A percentile compares a stretch with the other conserved stretches of the same genome.
These are phyloP conservation scores for Halichondria panicea DNA, from an alignment of 37 sponge, comb jelly and placozoan genomes.

Conservation along the genomic window DNA sequence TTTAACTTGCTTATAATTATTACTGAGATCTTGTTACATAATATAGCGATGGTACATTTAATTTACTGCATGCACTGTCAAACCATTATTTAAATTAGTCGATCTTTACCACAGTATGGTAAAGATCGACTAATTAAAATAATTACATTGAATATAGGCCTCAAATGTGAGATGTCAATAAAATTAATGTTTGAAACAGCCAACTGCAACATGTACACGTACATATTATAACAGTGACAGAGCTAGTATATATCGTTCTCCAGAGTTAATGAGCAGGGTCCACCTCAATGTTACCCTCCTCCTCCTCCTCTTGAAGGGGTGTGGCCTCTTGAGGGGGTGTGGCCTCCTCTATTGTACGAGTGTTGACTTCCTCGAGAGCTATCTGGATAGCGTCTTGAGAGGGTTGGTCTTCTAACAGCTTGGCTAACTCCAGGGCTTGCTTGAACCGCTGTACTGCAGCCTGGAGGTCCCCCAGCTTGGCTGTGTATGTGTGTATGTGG, in stretches of 20 bases:
- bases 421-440: slow-evolving; percentile 64
- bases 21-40: too few species aligned
- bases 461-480: slow-evolving; percentile 51
- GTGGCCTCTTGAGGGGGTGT: slow-evolving; percentile 5
- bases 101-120: too few species aligned
- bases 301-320: slow-evolving; percentile 14
- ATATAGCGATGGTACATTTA: too few species aligned
- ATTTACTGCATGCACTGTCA: too few species aligned
- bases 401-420: slow-evolving; percentile 53
- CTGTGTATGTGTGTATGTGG: slow-evolving; percentile 10
- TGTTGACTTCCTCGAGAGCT: slow-evolving; percentile 76
- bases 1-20: too few species aligned
- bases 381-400: slow-evolving; percentile 65
- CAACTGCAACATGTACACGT: too few species aligned
- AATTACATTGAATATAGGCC: too few species aligned
- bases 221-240: too few species aligned
- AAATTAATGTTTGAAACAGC: too few species aligned
- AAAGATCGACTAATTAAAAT: too few species aligned
- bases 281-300: not conserved
- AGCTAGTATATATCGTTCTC: not conserved
- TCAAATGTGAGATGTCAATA: too few species aligned
- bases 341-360: slow-evolving; percentile 41
- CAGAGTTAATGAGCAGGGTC: not conserved
- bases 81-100: too few species aligned
- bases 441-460: slow-evolving; percentile 69